A percentile compares a stretch with the other conserved stretches of the same genome.
These are phyloP conservation scores for Momotus momota DNA, from an alignment of 2,797 vertebrate genomes.

Conservation along the genomic window DNA sequence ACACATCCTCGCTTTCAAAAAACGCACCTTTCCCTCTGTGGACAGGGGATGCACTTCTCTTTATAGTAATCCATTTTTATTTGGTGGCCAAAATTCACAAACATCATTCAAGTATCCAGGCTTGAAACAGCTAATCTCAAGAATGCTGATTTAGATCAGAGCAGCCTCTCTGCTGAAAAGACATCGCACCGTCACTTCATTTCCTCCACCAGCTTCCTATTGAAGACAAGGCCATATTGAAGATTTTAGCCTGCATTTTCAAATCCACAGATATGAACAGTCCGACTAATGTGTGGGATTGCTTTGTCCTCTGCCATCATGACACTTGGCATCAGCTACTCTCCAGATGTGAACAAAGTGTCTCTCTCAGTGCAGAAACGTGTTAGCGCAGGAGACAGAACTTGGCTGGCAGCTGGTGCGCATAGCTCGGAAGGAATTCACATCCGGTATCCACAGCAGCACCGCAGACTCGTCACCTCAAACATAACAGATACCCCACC, in stretches of 20 bases:
- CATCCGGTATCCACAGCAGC: neutral
- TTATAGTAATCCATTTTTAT: neutral
- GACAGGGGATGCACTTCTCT: neutral
- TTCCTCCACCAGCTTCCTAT: neutral
- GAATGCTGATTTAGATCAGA: neutral
- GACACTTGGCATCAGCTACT: neutral
- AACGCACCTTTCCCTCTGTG: neutral
- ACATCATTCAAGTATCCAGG: neutral
- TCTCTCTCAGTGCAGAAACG: neutral
- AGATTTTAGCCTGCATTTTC: neutral
- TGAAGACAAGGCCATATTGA: neutral
- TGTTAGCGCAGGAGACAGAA: constrained; percentile 10
- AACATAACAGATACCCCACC: neutral
- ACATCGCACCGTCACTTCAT: neutral
- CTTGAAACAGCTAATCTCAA: neutral
- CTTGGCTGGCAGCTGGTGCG: neutral
- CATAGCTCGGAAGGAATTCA: constrained; percentile 31
- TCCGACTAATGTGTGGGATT: neutral
- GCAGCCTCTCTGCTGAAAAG: neutral
- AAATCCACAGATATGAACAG: neutral
- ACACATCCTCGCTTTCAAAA: neutral
- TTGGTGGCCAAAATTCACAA: neutral
- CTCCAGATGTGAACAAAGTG: constrained; percentile 18
- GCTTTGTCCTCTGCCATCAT: neutral
- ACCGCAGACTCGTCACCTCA: constrained; percentile 12